A percentile compares a stretch with the other conserved stretches of the same genome.
Evolutionary conservation across 2,113 vertebrate species (phyloP).

Genomic region (Lamprologus callipterus): DNA sequence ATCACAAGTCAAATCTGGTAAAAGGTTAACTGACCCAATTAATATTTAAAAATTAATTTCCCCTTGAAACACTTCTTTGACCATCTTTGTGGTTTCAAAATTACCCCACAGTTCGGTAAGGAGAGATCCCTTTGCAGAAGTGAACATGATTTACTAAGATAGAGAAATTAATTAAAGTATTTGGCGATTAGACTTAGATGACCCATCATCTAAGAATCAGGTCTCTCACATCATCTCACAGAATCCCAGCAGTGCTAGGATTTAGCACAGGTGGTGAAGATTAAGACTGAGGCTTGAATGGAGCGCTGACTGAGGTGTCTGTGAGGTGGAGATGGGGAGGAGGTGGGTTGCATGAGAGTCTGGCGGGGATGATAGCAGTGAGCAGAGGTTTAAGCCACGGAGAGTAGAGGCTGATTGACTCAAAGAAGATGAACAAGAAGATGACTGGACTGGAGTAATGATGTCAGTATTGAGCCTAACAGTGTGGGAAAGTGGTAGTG

Average conservation of each 20-base stretch:
- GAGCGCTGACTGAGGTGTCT: rapidly evolving
- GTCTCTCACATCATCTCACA: background rate
- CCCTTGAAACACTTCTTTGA: background rate
- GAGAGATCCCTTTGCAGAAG: background rate
- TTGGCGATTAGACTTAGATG: background rate
- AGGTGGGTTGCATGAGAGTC: background rate
- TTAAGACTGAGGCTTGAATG: background rate
- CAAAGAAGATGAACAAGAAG: background rate
- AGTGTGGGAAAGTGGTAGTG: background rate
- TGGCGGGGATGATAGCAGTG: rapidly evolving
- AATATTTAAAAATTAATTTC: background rate
- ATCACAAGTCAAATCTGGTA: background rate
- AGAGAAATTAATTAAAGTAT: background rate
- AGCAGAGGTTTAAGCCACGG: background rate
- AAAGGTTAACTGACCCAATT: background rate
- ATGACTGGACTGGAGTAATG: background rate
- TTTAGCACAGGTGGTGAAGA: background rate
- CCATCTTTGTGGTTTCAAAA: background rate
- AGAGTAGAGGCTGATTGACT: background rate
- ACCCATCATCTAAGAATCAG: background rate
- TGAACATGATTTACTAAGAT: background rate
- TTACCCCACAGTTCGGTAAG: background rate
- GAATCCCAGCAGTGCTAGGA: background rate
- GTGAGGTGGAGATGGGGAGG: background rate
- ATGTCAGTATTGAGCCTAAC: background rate